Percentiles rank a stretch among this genome's conserved stretches.
phyloP scores from a whole-genome alignment of 1,140 invertebrate genomes.

The Pentalonia nigronervosa region DNA sequence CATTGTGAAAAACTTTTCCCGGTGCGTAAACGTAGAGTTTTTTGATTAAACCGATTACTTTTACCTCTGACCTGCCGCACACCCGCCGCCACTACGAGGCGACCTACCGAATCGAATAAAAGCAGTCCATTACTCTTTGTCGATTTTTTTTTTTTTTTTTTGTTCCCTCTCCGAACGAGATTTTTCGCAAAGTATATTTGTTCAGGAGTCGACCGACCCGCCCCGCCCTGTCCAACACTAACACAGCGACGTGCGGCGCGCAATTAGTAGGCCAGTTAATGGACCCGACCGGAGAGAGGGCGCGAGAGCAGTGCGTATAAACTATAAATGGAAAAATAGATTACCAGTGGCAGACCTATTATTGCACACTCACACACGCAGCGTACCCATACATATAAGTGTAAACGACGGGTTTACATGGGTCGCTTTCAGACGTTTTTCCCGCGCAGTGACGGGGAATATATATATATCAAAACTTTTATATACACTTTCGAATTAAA shows the following conservation, averaged over 20 bases:
- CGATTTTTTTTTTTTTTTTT: conserved; percentile 29
- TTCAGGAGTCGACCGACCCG: background rate
- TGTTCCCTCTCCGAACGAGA: background rate
- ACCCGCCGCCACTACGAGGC: background rate
- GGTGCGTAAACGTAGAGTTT: background rate
- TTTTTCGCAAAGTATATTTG: conserved; percentile 39
- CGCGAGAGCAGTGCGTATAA: background rate
- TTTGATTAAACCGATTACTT: conserved; percentile 57
- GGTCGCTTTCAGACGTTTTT: background rate
- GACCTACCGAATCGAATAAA: conserved; percentile 34
- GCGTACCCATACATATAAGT: background rate
- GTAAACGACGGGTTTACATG: background rate
- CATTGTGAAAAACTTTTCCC: conserved; percentile 42
- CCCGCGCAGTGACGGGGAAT: background rate
- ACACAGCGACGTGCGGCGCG: background rate
- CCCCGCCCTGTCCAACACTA: background rate
- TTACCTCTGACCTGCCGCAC: conserved; percentile 42
- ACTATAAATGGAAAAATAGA: conserved; percentile 55
- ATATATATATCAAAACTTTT: conserved; percentile 18
- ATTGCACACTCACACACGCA: background rate
- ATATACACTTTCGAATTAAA: conserved; percentile 1
- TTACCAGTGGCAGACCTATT: conserved; percentile 47
- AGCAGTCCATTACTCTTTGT: conserved; percentile 50
- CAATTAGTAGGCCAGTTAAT: conserved; percentile 54
- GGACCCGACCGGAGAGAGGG: background rate